Evolutionary conservation across 1,140 invertebrate genomes (phyloP).

Genomic region (Leptestheria dahalacensis): DNA sequence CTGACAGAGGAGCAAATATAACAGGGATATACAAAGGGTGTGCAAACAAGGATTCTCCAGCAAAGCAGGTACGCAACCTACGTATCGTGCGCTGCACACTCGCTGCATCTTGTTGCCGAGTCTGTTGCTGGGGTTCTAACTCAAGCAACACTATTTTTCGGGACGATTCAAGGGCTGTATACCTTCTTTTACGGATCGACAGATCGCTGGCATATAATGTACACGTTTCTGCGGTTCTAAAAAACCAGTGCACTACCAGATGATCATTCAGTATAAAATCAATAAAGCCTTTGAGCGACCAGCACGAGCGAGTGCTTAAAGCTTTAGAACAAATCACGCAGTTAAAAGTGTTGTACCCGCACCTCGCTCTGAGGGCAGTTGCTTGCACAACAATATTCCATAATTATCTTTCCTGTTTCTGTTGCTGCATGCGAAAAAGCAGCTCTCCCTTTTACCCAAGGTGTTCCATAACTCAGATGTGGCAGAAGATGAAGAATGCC

Average conservation of each 20-base stretch:
- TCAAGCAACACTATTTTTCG: too few relatives aligned
- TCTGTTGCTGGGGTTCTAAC: background rate
- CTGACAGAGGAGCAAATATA: slow-evolving; percentile 28
- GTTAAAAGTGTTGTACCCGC: background rate
- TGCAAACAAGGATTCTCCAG: slow-evolving; percentile 20
- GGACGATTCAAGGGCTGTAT: slow-evolving; percentile 1
- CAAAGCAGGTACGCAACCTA: slow-evolving; percentile 15
- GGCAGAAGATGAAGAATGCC: background rate
- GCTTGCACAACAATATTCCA: background rate
- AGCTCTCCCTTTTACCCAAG: background rate
- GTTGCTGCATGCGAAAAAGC: background rate
- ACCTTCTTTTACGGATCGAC: slow-evolving; percentile 6
- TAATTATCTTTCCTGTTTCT: background rate
- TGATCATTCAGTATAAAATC: slow-evolving; percentile 2
- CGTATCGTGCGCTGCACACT: slow-evolving; percentile 5
- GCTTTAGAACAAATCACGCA: background rate
- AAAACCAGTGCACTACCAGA: background rate
- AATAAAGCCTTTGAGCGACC: background rate
- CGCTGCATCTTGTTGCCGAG: background rate
- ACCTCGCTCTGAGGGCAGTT: background rate
- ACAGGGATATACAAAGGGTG: slow-evolving; percentile 21
- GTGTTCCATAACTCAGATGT: background rate
- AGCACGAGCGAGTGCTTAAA: background rate
- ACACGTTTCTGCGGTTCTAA: background rate
- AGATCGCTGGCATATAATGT: background rate